Evolutionary conservation across 1,140 invertebrate genomes (phyloP), one percentile per base, ranked within the genome.

Genomic region (Drosophila jambulina): DNA sequence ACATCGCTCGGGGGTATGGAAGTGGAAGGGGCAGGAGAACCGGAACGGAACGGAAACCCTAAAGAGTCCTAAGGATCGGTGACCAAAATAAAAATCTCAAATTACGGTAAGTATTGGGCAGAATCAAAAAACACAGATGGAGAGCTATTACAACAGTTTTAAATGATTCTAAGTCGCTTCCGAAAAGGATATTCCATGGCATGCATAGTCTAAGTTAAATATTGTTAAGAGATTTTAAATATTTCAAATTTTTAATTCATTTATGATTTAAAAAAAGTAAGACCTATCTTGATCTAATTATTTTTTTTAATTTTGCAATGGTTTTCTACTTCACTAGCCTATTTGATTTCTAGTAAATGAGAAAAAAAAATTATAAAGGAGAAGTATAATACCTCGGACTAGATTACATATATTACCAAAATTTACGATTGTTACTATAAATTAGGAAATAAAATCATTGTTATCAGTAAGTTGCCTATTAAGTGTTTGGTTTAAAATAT

Each of bases 11-110:
- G 58, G 77, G 68, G 63, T 62, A 59, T 57, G 62, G n/a, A 21
- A 43, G 4, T 10, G 27, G 27, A 0, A 38, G 23, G 23, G n/a
- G 49, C 19, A 53, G 51, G 51, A 48, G 32, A 46, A 74, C 46
- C 40, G 45, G 80, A 75, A 77, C 43, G 48, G 79, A 75, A 76
- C 61, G 61, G 54, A 84, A 56, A 59, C 45, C 23, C 10, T 63
- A 38, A 57, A 38, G 40, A 59, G 27, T 48, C 61, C 34, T 60
- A 29, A 43, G 29, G 42, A 71, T 49, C 56, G 36, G 19, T 62
- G 49, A 46, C 19, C 46, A 15, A 57, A 45, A 80, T 60, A 77
- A 76, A 65, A 78, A 63, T 85, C 59, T 84, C 75, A 69, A 68
- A 65, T 58, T 57, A 75, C 45, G 29, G 40, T 38, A 21, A 21